Conservation (phyloP, 2,888 invertebrate genomes). For the Gastracanthus pulcherrimus region DNA sequence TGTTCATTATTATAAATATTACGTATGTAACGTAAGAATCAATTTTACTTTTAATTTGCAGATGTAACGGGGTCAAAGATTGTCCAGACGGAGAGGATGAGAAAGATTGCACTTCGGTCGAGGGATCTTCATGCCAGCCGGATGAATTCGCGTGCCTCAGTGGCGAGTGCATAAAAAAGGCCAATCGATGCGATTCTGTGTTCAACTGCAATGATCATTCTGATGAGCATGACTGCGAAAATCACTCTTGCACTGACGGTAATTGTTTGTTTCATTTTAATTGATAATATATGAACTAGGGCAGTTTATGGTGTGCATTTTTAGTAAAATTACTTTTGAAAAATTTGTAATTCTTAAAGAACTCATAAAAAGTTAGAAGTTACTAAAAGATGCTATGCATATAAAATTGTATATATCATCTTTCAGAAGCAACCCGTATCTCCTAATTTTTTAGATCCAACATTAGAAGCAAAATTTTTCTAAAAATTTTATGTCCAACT, state of each 20-base stretch:
- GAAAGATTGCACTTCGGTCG: conserved; percentile 76
- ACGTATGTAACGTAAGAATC: no score
- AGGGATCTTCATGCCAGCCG: not conserved
- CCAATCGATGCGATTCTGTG: conserved; percentile 78
- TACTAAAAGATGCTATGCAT: no score
- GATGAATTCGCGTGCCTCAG: conserved; percentile 79
- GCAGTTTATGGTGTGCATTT: no score
- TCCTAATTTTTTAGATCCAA: no score
- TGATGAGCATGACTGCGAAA: conserved; percentile 80
- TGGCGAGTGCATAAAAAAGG: conserved; percentile 78
- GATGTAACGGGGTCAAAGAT: conserved; percentile 80
- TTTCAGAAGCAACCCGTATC: no score
- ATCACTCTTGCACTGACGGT: conserved; percentile 60
- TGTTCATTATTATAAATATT: no score
- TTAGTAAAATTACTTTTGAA: no score
- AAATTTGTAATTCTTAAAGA: no score
- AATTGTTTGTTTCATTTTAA: conserved; percentile 56
- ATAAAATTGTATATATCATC: no score
- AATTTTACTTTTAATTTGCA: conserved; percentile 54
- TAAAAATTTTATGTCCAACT: no score
- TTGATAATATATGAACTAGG: conserved; percentile 22
- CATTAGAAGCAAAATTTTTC: no score
- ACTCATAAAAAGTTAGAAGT: no score
- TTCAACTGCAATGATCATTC: conserved; percentile 81
- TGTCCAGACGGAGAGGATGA: conserved; percentile 82